Percentiles rank a stretch among this genome's conserved stretches.
Conservation (phyloP, 2,888 invertebrate species). For the Hirtodrosophila histrioides region DNA sequence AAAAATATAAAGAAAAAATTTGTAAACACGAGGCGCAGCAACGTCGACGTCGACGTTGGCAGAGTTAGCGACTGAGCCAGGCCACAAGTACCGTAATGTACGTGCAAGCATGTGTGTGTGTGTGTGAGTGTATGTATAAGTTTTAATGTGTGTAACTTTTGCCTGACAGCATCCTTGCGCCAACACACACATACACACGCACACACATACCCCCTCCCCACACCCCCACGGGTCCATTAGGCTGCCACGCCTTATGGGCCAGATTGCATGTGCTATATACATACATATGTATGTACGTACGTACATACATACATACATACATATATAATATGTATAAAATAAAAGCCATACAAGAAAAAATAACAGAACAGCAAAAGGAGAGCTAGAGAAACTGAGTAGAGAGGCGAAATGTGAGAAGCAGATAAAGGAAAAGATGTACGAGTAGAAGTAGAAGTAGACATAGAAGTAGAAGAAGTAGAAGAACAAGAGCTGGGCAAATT, state of each 20-base stretch:
- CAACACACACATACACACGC: neutral
- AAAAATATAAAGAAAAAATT: slow-evolving; percentile 12
- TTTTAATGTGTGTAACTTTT: slow-evolving; percentile 26
- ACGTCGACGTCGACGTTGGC: slow-evolving; percentile 10
- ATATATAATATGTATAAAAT: neutral
- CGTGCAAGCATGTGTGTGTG: neutral
- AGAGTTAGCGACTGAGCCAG: slow-evolving; percentile 5
- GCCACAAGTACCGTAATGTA: slow-evolving; percentile 47
- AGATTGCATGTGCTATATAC: slow-evolving; percentile 46
- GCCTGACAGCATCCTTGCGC: slow-evolving; percentile 45
- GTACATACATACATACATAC: neutral
- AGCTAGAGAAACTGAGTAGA: slow-evolving; percentile 22
- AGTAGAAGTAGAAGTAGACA: neutral
- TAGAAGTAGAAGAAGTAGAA: neutral
- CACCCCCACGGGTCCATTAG: slow-evolving; percentile 6
- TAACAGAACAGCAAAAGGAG: slow-evolving; percentile 24
- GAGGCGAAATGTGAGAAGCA: neutral
- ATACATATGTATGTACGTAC: neutral
- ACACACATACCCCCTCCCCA: neutral
- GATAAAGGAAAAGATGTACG: neutral
- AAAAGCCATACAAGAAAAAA: slow-evolving; percentile 35
- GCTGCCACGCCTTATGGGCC: slow-evolving; percentile 54
- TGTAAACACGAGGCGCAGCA: slow-evolving; percentile 14
- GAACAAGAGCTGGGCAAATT: slow-evolving; percentile 26
- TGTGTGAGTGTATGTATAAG: neutral